A percentile compares a stretch with the other conserved stretches of the same genome.
phyloP scores from a whole-genome alignment of 1,140 invertebrate genomes.

The Platorchestia sp. region DNA sequence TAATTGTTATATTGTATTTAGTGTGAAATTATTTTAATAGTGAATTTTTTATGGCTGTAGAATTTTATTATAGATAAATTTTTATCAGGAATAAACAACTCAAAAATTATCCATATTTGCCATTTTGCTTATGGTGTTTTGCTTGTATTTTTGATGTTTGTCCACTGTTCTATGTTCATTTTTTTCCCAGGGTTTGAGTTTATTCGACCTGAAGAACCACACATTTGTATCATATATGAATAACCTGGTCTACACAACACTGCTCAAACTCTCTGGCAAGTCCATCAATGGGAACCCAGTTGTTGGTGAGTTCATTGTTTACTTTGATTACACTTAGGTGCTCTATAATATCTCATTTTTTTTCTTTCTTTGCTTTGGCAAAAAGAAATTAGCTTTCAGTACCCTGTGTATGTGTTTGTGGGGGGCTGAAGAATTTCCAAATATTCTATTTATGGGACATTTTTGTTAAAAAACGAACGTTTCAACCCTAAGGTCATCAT shows the following conservation, averaged over 20 bases:
- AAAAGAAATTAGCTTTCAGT: not conserved
- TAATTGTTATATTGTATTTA: no score
- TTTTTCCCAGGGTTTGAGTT: constrained; percentile 15
- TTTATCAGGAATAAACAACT: no score
- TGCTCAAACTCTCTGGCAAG: constrained; percentile 24
- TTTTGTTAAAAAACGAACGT: no score
- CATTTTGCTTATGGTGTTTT: not conserved
- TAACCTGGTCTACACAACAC: not conserved
- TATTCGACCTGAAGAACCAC: constrained; percentile 31
- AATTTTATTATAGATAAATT: no score
- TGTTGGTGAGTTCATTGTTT: not conserved
- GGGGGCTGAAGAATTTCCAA: no score
- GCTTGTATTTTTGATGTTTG: not conserved
- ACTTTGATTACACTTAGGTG: no score
- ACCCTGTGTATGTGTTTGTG: not conserved
- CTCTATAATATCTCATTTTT: no score
- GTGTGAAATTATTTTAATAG: no score
- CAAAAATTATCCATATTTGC: not conserved
- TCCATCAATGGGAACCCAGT: not conserved
- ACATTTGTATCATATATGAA: constrained; percentile 10
- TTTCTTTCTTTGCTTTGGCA: not conserved
- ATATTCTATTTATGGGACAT: no score
- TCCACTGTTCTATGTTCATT: not conserved
- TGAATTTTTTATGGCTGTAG: no score
- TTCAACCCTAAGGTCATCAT: no score